Conservation (phyloP, 2,113 vertebrate species). For the Entelurus aequoreus region DNA sequence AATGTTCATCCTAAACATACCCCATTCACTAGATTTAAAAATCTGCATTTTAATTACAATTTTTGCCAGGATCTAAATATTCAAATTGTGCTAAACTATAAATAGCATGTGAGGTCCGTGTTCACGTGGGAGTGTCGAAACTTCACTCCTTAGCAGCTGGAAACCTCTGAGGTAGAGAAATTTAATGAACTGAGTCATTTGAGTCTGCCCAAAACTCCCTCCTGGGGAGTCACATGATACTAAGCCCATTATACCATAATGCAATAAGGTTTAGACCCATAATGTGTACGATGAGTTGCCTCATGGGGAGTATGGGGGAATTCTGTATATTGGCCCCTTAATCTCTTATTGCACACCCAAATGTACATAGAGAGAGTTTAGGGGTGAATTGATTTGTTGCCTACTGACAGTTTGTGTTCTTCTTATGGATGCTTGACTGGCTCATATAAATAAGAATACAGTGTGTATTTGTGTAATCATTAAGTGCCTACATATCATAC, state of each 20-base stretch:
- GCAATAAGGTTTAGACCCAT: conserved; percentile 52
- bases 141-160: conserved; percentile 40
- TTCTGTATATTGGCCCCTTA: conserved; percentile 33
- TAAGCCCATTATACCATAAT: conserved; percentile 59
- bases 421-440: not conserved
- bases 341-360: conserved; percentile 33
- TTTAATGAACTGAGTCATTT: conserved; percentile 61
- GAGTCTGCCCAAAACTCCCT: conserved; percentile 29
- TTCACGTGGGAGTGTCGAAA: conserved; percentile 34
- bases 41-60: no score
- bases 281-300: conserved; percentile 35
- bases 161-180: conserved; percentile 46
- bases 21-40: not conserved
- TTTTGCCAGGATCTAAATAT: not conserved
- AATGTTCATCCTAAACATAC: not conserved
- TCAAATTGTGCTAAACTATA: not conserved
- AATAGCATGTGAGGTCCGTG: conserved; percentile 8
- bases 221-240: conserved; percentile 31
- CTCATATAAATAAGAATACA: not conserved
- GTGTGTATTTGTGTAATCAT: no score
- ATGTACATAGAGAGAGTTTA: conserved; percentile 14
- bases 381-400: conserved; percentile 10
- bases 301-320: conserved; percentile 14
- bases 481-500: no score
- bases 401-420: not conserved